Evolutionary conservation across 2,888 invertebrate genomes (phyloP).

Genomic region (Andrena minutula): DNA sequence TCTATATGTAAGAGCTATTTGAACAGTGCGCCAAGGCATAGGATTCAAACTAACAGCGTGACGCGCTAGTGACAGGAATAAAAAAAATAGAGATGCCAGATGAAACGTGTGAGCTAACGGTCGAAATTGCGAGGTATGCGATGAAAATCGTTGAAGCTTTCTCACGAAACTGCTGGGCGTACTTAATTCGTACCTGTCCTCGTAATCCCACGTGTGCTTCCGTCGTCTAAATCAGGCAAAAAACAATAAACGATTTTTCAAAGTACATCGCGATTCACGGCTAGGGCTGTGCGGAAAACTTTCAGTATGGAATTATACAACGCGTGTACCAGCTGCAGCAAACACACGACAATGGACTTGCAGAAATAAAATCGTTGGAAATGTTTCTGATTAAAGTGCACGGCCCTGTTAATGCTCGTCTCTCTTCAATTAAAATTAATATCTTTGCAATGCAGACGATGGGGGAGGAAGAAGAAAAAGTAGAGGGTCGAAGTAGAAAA

Average conservation of each 20-base stretch:
- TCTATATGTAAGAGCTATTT: constrained; percentile 25
- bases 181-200: constrained; percentile 85
- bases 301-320: too few relatives aligned
- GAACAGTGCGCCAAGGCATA: constrained; percentile 33
- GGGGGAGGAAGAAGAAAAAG: background rate
- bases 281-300: constrained; percentile 30
- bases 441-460: background rate
- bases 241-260: constrained; percentile 70
- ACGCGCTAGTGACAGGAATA: constrained; percentile 21
- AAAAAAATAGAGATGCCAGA: constrained; percentile 24
- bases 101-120: constrained; percentile 43
- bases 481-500: background rate
- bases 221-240: constrained; percentile 85
- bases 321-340: background rate
- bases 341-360: background rate
- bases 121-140: constrained; percentile 36
- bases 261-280: constrained; percentile 25
- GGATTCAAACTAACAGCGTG: constrained; percentile 27
- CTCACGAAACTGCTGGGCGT: constrained; percentile 63
- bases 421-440: background rate
- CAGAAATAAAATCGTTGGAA: background rate
- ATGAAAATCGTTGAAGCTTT: constrained; percentile 55
- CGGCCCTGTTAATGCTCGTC: constrained; percentile 15
- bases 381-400: constrained; percentile 4
- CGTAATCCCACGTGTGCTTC: constrained; percentile 87